Conservation (phyloP, 2,888 invertebrate genomes). For the Salpingus planirostris region DNA sequence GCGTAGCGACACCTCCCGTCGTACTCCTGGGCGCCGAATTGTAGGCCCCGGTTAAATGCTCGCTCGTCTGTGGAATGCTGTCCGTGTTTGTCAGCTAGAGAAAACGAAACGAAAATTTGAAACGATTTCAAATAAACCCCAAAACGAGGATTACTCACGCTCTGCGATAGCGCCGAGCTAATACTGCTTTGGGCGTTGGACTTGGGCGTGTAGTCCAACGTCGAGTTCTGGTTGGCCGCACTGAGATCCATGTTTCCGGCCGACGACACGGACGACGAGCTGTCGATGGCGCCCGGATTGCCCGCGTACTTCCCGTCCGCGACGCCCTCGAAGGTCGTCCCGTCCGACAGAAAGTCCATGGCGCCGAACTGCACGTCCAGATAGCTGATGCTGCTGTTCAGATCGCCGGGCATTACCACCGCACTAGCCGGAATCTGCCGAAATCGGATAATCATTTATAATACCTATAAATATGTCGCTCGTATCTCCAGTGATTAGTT, state of each 20-base stretch:
- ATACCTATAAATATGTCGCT: no score
- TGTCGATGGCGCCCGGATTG: constrained; percentile 29
- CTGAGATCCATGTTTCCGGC: constrained; percentile 33
- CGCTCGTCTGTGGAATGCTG: constrained; percentile 38
- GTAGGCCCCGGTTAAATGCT: constrained; percentile 36
- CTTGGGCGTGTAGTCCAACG: constrained; percentile 43
- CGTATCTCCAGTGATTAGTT: no score
- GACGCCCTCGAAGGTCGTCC: constrained; percentile 42
- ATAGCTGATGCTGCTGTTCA: constrained; percentile 62
- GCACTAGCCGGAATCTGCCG: constrained; percentile 83
- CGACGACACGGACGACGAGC: constrained; percentile 33
- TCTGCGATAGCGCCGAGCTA: constrained; percentile 39
- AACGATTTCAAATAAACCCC: neutral
- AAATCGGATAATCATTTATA: constrained; percentile 1
- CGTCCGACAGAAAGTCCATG: constrained; percentile 61
- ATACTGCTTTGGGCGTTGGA: constrained; percentile 39
- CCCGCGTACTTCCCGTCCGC: constrained; percentile 43
- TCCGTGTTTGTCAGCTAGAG: constrained; percentile 38
- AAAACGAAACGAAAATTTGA: neutral
- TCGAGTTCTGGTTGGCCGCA: constrained; percentile 40
- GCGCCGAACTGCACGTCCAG: constrained; percentile 93
- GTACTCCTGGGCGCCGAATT: constrained; percentile 38
- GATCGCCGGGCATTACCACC: constrained; percentile 94
- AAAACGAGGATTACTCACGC: constrained; percentile 25
- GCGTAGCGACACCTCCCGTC: constrained; percentile 31